These are phyloP conservation scores for Platorchestia sp. DNA, from an alignment of 1,140 invertebrate species.

Conservation along the genomic window DNA sequence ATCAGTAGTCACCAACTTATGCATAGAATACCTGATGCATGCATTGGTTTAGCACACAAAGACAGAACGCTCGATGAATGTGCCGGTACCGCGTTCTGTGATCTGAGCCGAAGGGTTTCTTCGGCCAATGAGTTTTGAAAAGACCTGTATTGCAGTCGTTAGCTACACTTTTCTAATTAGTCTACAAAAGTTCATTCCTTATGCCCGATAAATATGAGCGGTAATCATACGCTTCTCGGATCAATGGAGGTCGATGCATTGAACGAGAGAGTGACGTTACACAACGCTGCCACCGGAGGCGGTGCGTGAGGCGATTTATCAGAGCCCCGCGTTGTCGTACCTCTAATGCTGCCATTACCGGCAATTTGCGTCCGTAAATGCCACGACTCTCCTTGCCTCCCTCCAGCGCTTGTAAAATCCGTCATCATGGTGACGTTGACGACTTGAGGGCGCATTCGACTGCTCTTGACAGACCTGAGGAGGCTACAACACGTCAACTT, in stretches of 20 bases:
- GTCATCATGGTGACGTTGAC: not conserved
- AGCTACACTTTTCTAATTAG: not conserved
- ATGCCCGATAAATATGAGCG: not conserved
- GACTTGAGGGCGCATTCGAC: not conserved
- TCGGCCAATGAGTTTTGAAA: not conserved
- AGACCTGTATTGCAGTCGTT: not conserved
- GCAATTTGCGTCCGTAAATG: not conserved
- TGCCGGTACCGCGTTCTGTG: not conserved
- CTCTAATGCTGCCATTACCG: constrained; percentile 6
- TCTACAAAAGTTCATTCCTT: not conserved
- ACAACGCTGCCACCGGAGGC: not conserved
- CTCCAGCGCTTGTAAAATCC: not conserved
- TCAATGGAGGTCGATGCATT: not conserved
- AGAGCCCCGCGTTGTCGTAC: not conserved
- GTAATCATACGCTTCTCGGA: not conserved
- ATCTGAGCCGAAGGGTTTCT: not conserved
- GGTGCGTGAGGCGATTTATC: not conserved
- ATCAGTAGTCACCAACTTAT: not conserved
- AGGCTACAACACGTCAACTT: not conserved
- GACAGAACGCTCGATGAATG: not conserved
- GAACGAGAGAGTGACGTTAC: not conserved
- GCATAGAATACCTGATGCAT: not conserved
- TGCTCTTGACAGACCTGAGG: not conserved
- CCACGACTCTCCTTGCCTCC: not conserved
- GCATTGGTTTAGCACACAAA: not conserved